Base-by-base conservation (phyloP, 2,113 vertebrate genomes). In the Microcebus jonahi region DNA sequence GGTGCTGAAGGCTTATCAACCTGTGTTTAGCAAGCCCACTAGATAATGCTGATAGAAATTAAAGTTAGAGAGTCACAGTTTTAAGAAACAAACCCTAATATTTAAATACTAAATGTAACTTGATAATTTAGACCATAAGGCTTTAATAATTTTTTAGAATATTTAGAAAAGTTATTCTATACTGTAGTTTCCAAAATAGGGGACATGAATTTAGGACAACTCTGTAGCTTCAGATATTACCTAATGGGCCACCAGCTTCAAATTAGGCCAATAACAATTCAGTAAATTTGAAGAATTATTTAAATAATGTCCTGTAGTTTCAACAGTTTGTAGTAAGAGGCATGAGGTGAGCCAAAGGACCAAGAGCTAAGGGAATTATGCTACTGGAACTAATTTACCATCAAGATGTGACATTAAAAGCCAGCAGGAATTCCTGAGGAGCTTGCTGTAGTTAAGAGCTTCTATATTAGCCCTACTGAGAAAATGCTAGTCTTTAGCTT, bases 401-500 rank as follows among this genome's bases (percentile, higher is more conserved):
- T 91, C 10, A 39, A 94, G 86, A 85, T 36, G 15, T 20, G 93
- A 3, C 71, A 76, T 57, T 86, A 68, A 93, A 91, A 97, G 36
- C 9, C 95, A 95, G 82, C 29, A 23, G 92, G 96, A 57, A 89
- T 45, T 53, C 6, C 59, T n/a, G 67, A 90, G 23, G 63, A 83
- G 25, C 50, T 89, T 83, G 84, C 34, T 96, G 83, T 65, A 55
- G 79, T 80, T 90, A 89, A 93, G 45, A 79, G 73, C 4, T 39
- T 91, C 36, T 53, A 50, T 42, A 42, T 84, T 85, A 87, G 45
- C 63, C 91, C 73, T 93, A 96, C 97, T 87, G 96, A 95, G 96
- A 97, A 97, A 97, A 97, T 95, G 25, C 79, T 48, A 76, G 77
- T 80, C 83, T 96, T 88, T 88, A 88, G 50, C 55, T 92, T 97